Evolutionary conservation across 2,888 invertebrate species (phyloP), one percentile per base, ranked within the genome.

Genomic region (Lamproptera curius): DNA sequence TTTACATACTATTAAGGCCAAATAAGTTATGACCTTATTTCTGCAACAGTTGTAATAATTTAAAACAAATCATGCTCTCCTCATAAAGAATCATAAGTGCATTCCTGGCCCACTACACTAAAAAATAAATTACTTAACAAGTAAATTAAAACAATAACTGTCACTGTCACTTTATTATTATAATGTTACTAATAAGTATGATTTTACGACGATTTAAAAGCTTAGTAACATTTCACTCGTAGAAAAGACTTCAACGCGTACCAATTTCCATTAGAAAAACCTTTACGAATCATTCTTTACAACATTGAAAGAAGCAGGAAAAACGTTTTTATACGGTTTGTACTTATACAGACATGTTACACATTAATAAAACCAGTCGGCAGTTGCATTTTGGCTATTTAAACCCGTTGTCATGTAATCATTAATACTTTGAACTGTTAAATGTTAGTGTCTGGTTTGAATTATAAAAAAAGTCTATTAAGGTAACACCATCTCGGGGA

Each of bases 211-310:
- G 8, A 8, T 6, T 6, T 8, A 23, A 23, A 4, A 6, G 8
- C 23, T 4, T 8, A 23, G 23, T 23, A 23, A 23, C 23, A 8
- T 23, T 23, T 23, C 8, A 4, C 3, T 11, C 50, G 31, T 48
- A 45, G 37, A 53, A 59, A 59, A 59, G 58, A 59, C 50, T 28
- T 57, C 57, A 52, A 51, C 55, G 54, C 42, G 47, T 37, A 13
- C n/a, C 16, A 23, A 23, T 6, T 38, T 20, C 9, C 26, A 15
- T 6, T 8, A n/a, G n/a, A n/a, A n/a, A n/a, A n/a, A n/a, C n/a
- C n/a, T n/a, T n/a, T n/a, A n/a, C n/a, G n/a, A n/a, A n/a, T n/a
- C n/a, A n/a, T n/a, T n/a, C n/a, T n/a, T n/a, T n/a, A n/a, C n/a
- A n/a, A n/a, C n/a, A n/a, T n/a, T n/a, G n/a, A n/a, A n/a, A n/a